A percentile compares a stretch with the other conserved stretches of the same genome.
Evolutionary conservation across 2,113 vertebrate genomes (phyloP).

Genomic region (Morphnarchus princeps): DNA sequence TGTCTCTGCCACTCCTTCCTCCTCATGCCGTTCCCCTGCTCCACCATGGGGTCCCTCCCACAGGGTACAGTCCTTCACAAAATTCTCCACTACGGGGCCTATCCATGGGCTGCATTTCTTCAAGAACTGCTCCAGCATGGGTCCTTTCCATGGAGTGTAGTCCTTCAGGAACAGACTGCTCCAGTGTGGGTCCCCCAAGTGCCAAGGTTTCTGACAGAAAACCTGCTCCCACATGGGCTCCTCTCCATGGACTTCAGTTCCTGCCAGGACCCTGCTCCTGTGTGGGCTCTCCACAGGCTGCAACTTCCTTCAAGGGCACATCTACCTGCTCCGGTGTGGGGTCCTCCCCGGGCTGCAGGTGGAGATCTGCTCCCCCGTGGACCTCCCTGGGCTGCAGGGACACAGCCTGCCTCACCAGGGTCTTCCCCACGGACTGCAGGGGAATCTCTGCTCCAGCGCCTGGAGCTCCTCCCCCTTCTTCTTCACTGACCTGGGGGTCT

Average conservation of each 20-base stretch:
- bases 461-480: no score
- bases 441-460: no score
- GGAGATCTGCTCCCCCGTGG: no score
- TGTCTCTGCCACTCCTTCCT: neutral
- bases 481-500: no score
- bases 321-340: rapidly evolving
- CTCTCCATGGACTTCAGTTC: neutral
- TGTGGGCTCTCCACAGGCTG: neutral
- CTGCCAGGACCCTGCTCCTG: neutral
- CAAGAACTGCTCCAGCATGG: neutral
- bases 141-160: neutral
- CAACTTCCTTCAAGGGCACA: neutral
- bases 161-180: neutral
- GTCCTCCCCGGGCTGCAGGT: neutral
- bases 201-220: no score
- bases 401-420: no score
- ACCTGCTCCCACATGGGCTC: neutral
- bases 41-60: no score
- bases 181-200: neutral
- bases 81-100: neutral
- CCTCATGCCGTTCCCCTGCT: neutral
- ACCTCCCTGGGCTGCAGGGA: no score
- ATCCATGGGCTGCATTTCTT: neutral
- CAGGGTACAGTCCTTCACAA: neutral
- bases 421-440: no score